A percentile compares a stretch with the other conserved stretches of the same genome.
Evolutionary conservation across 2,797 vertebrate genomes (phyloP).

Genomic region (Sciurus vulgaris): DNA sequence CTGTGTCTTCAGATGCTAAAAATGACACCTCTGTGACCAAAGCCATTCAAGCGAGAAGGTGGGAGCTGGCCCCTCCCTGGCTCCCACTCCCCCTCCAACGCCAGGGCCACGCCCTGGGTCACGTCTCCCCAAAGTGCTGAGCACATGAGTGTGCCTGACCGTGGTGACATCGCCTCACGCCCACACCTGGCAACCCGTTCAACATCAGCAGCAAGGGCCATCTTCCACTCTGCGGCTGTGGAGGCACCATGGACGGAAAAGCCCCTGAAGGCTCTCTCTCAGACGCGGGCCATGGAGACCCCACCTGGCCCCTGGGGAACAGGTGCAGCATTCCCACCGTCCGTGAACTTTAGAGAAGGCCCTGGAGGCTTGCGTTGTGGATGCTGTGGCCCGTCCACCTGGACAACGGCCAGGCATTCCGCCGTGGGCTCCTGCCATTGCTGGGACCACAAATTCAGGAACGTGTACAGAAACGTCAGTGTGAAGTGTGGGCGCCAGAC

Average conservation of each 20-base stretch:
- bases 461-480: too few relatives aligned
- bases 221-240: neutral
- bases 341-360: neutral
- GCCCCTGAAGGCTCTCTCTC: neutral
- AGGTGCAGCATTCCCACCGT: neutral
- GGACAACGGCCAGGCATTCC: too few relatives aligned
- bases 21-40: neutral
- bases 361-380: too few relatives aligned
- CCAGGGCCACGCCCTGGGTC: neutral
- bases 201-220: too few relatives aligned
- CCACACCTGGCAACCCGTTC: neutral
- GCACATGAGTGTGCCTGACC: too few relatives aligned
- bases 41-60: neutral
- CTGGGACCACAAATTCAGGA: too few relatives aligned
- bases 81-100: neutral
- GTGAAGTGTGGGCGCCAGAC: too few relatives aligned
- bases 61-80: too few relatives aligned
- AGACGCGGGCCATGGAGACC: neutral
- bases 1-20: neutral
- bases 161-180: neutral
- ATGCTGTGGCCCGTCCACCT: too few relatives aligned
- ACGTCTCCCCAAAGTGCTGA: neutral
- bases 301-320: neutral
- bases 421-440: too few relatives aligned
- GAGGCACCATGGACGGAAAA: too few relatives aligned